A percentile compares a stretch with the other conserved stretches of the same genome.
phyloP scores from a whole-genome alignment of 2,888 invertebrate species.

The Sclerodermus sp. region DNA sequence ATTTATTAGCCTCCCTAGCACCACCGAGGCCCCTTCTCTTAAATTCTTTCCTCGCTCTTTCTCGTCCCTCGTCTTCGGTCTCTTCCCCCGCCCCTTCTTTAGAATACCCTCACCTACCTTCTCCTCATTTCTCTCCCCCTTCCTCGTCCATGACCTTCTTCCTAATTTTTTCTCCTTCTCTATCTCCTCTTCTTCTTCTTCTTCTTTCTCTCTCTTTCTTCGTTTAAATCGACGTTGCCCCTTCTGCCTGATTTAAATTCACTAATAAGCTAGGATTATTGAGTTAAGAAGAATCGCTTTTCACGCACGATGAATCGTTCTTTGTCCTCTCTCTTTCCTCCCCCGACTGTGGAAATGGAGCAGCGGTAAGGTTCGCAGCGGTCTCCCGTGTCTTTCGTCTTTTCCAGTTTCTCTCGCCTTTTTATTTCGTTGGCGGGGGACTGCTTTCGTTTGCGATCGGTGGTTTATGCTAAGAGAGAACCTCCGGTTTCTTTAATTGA shows the following conservation, averaged over 20 bases:
- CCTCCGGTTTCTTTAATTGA: slow-evolving; percentile 56
- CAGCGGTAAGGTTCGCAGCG: neutral
- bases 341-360: too few species aligned
- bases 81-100: slow-evolving; percentile 8
- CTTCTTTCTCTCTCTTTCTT: slow-evolving; percentile 8
- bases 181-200: slow-evolving; percentile 7
- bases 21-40: slow-evolving; percentile 20
- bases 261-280: too few species aligned
- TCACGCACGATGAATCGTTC: too few species aligned
- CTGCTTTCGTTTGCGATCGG: slow-evolving; percentile 8
- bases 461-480: slow-evolving; percentile 44
- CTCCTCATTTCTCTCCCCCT: slow-evolving; percentile 9
- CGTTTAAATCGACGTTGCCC: neutral
- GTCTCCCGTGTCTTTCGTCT: neutral
- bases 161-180: slow-evolving; percentile 13
- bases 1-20: slow-evolving; percentile 49
- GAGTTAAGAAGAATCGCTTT: too few species aligned
- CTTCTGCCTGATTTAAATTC: too few species aligned
- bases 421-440: too few species aligned
- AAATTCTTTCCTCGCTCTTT: slow-evolving; percentile 29
- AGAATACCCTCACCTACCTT: slow-evolving; percentile 17
- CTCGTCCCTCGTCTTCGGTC: slow-evolving; percentile 19
- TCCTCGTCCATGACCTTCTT: slow-evolving; percentile 10
- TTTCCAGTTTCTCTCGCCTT: neutral
- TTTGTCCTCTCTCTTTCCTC: too few species aligned